These are phyloP conservation scores for Drosophila yakuba DNA, from an alignment of 1,140 invertebrate species.

Conservation along the genomic window DNA sequence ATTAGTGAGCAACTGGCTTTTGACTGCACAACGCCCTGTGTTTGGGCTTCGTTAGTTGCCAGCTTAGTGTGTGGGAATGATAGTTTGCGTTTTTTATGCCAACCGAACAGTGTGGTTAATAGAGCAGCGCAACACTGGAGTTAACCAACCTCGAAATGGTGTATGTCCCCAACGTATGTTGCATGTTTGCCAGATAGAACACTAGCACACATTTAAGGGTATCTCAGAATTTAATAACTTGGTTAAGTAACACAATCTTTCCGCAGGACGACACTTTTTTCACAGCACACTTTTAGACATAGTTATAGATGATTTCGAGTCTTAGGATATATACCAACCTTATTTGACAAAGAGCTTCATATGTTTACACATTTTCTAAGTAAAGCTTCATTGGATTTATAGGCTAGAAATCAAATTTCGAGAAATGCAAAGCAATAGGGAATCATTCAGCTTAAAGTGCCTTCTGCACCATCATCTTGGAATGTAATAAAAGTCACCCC, in stretches of 20 bases:
- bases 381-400: too few species aligned
- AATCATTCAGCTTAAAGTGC: conserved; percentile 24
- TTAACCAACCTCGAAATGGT: conserved; percentile 46
- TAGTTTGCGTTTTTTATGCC: conserved; percentile 14
- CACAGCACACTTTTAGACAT: too few species aligned
- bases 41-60: conserved; percentile 76
- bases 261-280: too few species aligned
- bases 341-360: too few species aligned
- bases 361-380: too few species aligned
- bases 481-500: conserved; percentile 50
- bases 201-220: not conserved
- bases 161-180: not conserved
- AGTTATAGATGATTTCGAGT: too few species aligned
- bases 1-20: conserved; percentile 69
- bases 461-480: conserved; percentile 15
- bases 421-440: not conserved
- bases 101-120: conserved; percentile 50
- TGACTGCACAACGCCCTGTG: conserved; percentile 73
- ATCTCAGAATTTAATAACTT: not conserved
- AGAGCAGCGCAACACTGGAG: conserved; percentile 59
- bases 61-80: conserved; percentile 29
- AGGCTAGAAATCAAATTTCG: not conserved
- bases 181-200: not conserved
- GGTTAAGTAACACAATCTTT: not conserved
- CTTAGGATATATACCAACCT: too few species aligned